phyloP scores from a whole-genome alignment of 2,888 invertebrate species.

The Stenodema calcarata region DNA sequence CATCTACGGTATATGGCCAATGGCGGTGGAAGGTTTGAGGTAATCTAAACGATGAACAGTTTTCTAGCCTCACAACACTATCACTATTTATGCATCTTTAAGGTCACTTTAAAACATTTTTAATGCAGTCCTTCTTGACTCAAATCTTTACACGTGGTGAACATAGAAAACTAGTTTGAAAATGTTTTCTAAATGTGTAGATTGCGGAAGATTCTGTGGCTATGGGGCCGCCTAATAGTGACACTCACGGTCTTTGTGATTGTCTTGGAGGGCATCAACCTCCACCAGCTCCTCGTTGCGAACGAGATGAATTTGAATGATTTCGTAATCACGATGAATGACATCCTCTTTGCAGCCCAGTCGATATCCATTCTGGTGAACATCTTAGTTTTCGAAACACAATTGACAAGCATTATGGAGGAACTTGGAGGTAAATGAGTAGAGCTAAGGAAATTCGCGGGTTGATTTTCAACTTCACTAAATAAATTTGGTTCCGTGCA shows the following conservation, averaged over 20 bases:
- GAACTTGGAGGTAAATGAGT: not conserved
- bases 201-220: not conserved
- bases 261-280: not conserved
- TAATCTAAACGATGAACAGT: not conserved
- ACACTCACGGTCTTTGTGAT: not conserved
- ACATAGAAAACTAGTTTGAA: too few relatives aligned
- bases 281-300: not conserved
- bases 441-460: too few relatives aligned
- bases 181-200: not conserved
- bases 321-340: not conserved
- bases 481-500: too few relatives aligned
- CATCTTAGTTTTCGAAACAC: not conserved
- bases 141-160: too few relatives aligned
- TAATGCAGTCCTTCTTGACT: too few relatives aligned
- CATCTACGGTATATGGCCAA: not conserved
- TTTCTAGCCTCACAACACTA: too few relatives aligned
- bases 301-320: not conserved
- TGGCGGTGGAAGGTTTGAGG: not conserved
- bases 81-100: too few relatives aligned
- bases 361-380: not conserved
- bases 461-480: too few relatives aligned
- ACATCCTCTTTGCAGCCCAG: not conserved
- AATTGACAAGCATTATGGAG: not conserved
- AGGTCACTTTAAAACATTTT: too few relatives aligned
- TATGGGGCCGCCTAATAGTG: not conserved